Conservation (phyloP, 2,113 vertebrate genomes). For the Pipa parva region DNA sequence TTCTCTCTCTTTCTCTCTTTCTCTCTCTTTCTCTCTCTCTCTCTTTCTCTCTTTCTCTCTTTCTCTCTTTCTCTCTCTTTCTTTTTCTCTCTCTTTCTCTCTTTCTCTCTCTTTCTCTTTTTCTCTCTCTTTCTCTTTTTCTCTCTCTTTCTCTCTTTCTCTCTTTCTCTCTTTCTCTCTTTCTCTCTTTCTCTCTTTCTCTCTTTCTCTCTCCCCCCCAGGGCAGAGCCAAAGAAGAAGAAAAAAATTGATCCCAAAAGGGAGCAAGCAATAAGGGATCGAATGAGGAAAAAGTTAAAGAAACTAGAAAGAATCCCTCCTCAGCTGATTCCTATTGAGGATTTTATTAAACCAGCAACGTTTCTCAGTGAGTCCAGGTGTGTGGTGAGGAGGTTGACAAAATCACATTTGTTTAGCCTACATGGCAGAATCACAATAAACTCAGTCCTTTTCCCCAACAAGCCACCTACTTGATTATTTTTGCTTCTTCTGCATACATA, state of each 20-base stretch:
- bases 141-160: background rate
- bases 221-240: conserved; percentile 85
- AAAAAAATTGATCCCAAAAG: conserved; percentile 83
- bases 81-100: background rate
- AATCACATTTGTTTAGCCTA: no score
- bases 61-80: background rate
- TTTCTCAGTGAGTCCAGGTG: conserved; percentile 77
- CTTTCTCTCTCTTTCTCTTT: no score
- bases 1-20: no score
- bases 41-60: background rate
- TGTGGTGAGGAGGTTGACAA: no score
- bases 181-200: background rate
- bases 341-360: conserved; percentile 70
- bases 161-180: background rate
- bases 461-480: no score
- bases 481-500: no score
- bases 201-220: conserved; percentile 44
- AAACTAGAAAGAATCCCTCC: conserved; percentile 78
- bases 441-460: no score
- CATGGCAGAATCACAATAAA: no score
- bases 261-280: conserved; percentile 74
- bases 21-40: background rate
- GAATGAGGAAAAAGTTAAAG: conserved; percentile 83
- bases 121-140: no score
- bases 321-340: conserved; percentile 91